Conservation (phyloP, 2,797 vertebrate genomes). For the Phoebastria nigripes region DNA sequence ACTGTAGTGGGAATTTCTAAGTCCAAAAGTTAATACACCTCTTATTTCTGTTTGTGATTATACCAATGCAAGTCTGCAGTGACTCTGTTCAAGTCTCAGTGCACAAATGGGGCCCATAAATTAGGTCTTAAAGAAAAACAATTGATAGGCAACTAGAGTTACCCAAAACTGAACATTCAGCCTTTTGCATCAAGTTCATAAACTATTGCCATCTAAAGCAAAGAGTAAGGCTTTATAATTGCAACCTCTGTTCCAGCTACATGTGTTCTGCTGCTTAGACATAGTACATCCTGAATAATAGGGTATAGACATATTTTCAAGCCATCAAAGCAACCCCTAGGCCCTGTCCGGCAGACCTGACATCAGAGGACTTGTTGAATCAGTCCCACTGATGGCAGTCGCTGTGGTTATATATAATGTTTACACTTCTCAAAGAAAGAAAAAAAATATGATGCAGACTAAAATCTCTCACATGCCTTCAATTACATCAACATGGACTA, state of each 20-base stretch:
- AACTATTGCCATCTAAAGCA: background rate
- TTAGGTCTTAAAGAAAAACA: background rate
- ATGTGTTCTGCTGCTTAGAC: background rate
- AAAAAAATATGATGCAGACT: background rate
- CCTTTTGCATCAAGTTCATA: background rate
- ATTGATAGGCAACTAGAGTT: background rate
- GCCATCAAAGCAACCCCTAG: background rate
- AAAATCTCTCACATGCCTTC: conserved; percentile 50
- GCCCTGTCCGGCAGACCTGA: background rate
- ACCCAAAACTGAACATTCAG: background rate
- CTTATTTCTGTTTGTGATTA: background rate
- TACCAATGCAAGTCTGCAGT: background rate
- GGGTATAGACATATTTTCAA: background rate
- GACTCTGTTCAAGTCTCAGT: background rate
- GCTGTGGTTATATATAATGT: background rate
- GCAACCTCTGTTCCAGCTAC: background rate
- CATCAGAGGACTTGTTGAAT: background rate
- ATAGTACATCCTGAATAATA: background rate
- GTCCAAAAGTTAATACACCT: background rate
- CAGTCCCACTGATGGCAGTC: background rate
- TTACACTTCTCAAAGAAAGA: background rate
- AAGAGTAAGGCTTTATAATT: background rate
- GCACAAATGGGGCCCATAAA: background rate
- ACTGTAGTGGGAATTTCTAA: background rate
- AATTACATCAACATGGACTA: conserved; percentile 15